A percentile compares a stretch with the other conserved stretches of the same genome.
Conservation (phyloP, 2,113 vertebrate genomes). For the Kryptolebias marmoratus region DNA sequence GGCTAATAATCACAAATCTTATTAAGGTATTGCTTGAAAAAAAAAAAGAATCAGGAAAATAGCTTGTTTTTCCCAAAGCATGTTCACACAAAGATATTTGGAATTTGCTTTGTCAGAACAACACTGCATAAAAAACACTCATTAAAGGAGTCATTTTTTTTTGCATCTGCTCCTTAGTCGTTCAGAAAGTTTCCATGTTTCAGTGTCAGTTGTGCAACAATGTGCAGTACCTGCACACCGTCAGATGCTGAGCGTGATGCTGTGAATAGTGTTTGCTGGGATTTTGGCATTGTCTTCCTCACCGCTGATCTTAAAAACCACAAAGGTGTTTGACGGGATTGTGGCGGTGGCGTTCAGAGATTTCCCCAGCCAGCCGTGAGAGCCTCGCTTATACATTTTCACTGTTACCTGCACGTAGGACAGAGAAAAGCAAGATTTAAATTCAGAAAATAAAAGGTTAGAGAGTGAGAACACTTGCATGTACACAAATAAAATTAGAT, state of each 20-base stretch:
- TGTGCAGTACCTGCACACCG: background rate
- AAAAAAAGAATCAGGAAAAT: constrained; percentile 20
- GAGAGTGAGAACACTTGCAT: background rate
- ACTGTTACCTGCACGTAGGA: constrained; percentile 72
- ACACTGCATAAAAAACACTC: constrained; percentile 47
- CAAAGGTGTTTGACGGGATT: constrained; percentile 75
- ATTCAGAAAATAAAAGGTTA: background rate
- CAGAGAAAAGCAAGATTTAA: background rate
- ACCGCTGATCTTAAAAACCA: constrained; percentile 78
- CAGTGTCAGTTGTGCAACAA: background rate
- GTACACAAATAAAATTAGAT: background rate
- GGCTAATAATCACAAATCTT: constrained; percentile 80
- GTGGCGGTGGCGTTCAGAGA: constrained; percentile 72
- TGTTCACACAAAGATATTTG: constrained; percentile 23
- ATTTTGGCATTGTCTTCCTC: constrained; percentile 73
- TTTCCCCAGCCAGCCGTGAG: constrained; percentile 76
- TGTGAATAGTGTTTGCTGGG: constrained; percentile 70
- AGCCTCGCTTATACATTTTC: constrained; percentile 80
- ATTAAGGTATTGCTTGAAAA: constrained; percentile 72
- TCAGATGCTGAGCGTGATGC: constrained; percentile 79
- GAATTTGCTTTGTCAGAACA: constrained; percentile 2
- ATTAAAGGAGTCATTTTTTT: background rate
- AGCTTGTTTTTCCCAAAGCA: background rate
- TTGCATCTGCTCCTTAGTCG: constrained; percentile 8
- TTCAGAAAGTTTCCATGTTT: background rate